Base-by-base conservation (phyloP, 2,113 vertebrate species). In the Genyomyrus donnyi region DNA sequence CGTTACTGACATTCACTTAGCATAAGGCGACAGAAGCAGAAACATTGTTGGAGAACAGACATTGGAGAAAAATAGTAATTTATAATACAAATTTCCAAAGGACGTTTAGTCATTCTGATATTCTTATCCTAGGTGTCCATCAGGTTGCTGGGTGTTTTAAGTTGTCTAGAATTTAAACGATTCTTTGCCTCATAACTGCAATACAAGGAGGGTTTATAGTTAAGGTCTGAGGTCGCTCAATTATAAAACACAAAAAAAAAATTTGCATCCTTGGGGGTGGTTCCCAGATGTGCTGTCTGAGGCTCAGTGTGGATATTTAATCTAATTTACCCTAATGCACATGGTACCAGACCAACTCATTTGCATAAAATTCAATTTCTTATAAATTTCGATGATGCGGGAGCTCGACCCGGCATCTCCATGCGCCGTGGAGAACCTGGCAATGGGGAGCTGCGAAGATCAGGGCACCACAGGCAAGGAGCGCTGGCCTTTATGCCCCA, bases 331-430 rank as follows among this genome's bases (percentile, higher is more conserved):
- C 21, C 50, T 58, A 83, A 88, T 62, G 53, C 21, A 24, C 35
- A 46, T 39, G 15, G 77, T 85, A n/a, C 13, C 87, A 17, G 31
- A 83, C 49, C 11, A 89, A 24, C 10, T 39, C 19, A 62, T 89
- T 89, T 89, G 52, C 89, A 85, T 85, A 35, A 58, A 62, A 58
- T 45, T 53, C 53, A 17, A 85, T 85, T 85, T 85, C 48, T 56
- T n/a, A 85, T 50, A 89, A 89, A 56, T 80, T 17, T 31, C 42
- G 42, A 31, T 87, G 49, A 48, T 49, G 24, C 85, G 17, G 85
- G 49, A 5, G 9, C 50, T 52, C 9, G 49, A 3, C 74, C 11
- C 11, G 85, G n/a, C 3, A 49, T n/a, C 21, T 46, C n/a, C 45
- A 46, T 52, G 39, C 1, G 7, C 24, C 7, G 48, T n/a, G 48